A percentile compares a stretch with the other conserved stretches of the same genome.
These are phyloP conservation scores for Panonychus citri DNA, from an alignment of 1,140 invertebrate genomes.

Conservation along the genomic window DNA sequence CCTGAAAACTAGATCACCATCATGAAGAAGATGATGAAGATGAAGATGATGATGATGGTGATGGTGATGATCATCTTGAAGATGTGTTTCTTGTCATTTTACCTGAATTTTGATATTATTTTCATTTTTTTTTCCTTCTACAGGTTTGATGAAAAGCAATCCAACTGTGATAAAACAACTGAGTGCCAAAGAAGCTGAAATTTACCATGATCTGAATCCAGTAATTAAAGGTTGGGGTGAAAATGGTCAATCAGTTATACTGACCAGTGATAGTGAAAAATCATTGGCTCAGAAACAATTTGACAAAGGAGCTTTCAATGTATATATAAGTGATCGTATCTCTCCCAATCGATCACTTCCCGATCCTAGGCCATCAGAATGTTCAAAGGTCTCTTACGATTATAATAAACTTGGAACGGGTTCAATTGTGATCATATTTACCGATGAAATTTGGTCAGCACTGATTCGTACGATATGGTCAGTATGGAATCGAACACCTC, in stretches of 20 bases:
- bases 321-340: slow-evolving; percentile 65
- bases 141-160: no score
- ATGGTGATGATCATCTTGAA: no score
- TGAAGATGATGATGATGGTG: no score
- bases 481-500: slow-evolving; percentile 51
- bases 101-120: no score
- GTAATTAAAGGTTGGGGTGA: slow-evolving; percentile 37
- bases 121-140: no score
- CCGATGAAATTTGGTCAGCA: slow-evolving; percentile 65
- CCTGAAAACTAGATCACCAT: no score
- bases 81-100: no score
- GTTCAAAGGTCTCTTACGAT: slow-evolving; percentile 29
- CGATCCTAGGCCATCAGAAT: slow-evolving; percentile 44
- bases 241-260: slow-evolving; percentile 36
- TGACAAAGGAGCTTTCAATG: slow-evolving; percentile 67
- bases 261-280: slow-evolving; percentile 29
- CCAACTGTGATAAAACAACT: neutral
- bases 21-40: no score
- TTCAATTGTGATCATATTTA: slow-evolving; percentile 60
- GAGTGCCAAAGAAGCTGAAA: slow-evolving; percentile 3
- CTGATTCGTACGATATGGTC: slow-evolving; percentile 61
- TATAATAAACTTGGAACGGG: slow-evolving; percentile 28
- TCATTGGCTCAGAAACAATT: slow-evolving; percentile 38
- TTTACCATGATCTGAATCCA: slow-evolving; percentile 8
- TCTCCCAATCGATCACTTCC: slow-evolving; percentile 52